phyloP scores from a whole-genome alignment of 2,888 invertebrate species.

The Ophraella communa region DNA sequence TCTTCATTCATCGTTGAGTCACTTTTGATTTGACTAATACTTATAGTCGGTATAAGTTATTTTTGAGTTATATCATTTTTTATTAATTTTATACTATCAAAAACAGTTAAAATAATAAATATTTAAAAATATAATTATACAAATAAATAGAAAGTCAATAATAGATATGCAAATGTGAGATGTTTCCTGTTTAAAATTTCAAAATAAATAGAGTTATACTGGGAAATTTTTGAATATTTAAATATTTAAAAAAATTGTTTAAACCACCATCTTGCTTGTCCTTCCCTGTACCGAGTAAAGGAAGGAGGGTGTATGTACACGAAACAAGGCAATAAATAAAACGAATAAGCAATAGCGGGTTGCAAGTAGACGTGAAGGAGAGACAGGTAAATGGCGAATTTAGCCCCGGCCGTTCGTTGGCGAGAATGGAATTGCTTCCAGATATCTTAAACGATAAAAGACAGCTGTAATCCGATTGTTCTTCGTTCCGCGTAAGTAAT shows the following conservation, averaged over 20 bases:
- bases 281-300: constrained; percentile 30
- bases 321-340: constrained; percentile 56
- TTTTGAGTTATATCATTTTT: too few species aligned
- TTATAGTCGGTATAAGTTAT: too few species aligned
- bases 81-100: too few species aligned
- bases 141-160: too few species aligned
- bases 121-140: too few species aligned
- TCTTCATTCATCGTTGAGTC: too few species aligned
- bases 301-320: constrained; percentile 45
- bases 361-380: constrained; percentile 41
- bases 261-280: background rate
- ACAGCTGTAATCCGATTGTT: constrained; percentile 52
- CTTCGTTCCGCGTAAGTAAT: constrained; percentile 34
- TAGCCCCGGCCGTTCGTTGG: constrained; percentile 49
- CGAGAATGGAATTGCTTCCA: constrained; percentile 52
- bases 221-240: too few species aligned
- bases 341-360: constrained; percentile 52
- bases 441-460: constrained; percentile 50
- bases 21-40: too few species aligned
- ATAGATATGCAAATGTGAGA: too few species aligned
- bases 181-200: too few species aligned
- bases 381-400: constrained; percentile 49
- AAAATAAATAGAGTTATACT: too few species aligned
- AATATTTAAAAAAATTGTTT: background rate
- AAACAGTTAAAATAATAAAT: too few species aligned